Percentiles rank a stretch among this genome's conserved stretches.
Conservation (phyloP, 2,888 invertebrate species). For the Ennomos fuscantarius region DNA sequence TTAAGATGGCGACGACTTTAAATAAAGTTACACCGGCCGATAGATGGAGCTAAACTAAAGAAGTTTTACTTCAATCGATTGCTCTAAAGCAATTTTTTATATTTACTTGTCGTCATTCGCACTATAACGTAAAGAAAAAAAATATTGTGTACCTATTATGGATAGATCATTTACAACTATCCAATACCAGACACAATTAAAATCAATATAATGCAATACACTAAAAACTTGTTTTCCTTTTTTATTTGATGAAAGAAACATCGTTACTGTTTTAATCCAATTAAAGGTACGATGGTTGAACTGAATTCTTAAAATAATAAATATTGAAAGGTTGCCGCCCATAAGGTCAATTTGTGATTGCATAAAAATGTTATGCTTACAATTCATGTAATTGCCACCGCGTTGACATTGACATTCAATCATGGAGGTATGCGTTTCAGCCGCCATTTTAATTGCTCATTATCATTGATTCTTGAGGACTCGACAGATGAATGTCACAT, state of each 20-base stretch:
- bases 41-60: too few relatives aligned
- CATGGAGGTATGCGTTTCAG: conserved; percentile 34
- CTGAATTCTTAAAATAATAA: conserved; percentile 16
- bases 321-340: conserved; percentile 28
- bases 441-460: conserved; percentile 29
- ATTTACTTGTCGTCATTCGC: background rate
- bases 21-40: too few relatives aligned
- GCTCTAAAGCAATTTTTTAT: too few relatives aligned
- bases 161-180: too few relatives aligned
- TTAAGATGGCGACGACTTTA: too few relatives aligned
- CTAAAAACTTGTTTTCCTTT: too few relatives aligned
- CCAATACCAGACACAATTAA: too few relatives aligned
- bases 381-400: conserved; percentile 27
- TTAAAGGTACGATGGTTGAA: conserved; percentile 2
- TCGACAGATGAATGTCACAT: conserved; percentile 24
- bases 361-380: conserved; percentile 32
- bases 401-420: conserved; percentile 40
- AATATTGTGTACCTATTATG: too few relatives aligned
- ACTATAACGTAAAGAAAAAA: too few relatives aligned
- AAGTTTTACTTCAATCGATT: too few relatives aligned
- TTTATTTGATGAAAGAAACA: too few relatives aligned
- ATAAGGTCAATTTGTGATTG: conserved; percentile 37
- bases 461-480: conserved; percentile 28
- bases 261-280: background rate
- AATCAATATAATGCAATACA: too few relatives aligned